phyloP scores from a whole-genome alignment of 2,797 vertebrate genomes.

The Selene dorsalis region DNA sequence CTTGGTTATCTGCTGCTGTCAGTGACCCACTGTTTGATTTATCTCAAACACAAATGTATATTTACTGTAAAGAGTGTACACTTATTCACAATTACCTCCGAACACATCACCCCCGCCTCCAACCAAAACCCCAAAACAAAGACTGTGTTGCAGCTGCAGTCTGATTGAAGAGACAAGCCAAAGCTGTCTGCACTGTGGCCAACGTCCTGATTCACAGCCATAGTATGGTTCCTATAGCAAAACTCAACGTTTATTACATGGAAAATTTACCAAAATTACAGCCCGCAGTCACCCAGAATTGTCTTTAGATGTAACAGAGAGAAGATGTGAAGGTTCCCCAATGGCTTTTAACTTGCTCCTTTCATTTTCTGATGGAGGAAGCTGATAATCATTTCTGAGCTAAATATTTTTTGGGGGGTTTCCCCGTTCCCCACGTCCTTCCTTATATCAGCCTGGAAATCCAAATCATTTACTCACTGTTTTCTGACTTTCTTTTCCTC shows the following conservation, averaged over 20 bases:
- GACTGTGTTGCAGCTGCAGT: slow-evolving; percentile 57
- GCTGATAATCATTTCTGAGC: slow-evolving; percentile 38
- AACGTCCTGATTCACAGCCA: slow-evolving; percentile 54
- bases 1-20: slow-evolving; percentile 48
- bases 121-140: slow-evolving; percentile 22
- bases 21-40: slow-evolving; percentile 47
- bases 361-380: slow-evolving; percentile 32
- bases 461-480: slow-evolving; percentile 37
- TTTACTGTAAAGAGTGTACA: slow-evolving; percentile 6
- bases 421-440: slow-evolving; percentile 4
- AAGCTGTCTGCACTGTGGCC: slow-evolving; percentile 57
- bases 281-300: slow-evolving; percentile 56
- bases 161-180: slow-evolving; percentile 70
- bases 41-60: slow-evolving; percentile 27
- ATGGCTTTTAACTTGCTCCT: slow-evolving; percentile 32
- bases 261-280: slow-evolving; percentile 62
- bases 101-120: slow-evolving; percentile 19
- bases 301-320: slow-evolving; percentile 50
- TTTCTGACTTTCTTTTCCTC: slow-evolving; percentile 41
- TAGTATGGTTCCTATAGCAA: slow-evolving; percentile 58
- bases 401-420: slow-evolving; percentile 20
- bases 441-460: slow-evolving; percentile 31
- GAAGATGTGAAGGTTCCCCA: slow-evolving; percentile 50
- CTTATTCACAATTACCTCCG: slow-evolving; percentile 5
- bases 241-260: slow-evolving; percentile 65